A percentile compares a stretch with the other conserved stretches of the same genome.
phyloP scores from a whole-genome alignment of 37 sponge, comb jelly and placozoan genomes.

The Mnemiopsis leidyi region DNA sequence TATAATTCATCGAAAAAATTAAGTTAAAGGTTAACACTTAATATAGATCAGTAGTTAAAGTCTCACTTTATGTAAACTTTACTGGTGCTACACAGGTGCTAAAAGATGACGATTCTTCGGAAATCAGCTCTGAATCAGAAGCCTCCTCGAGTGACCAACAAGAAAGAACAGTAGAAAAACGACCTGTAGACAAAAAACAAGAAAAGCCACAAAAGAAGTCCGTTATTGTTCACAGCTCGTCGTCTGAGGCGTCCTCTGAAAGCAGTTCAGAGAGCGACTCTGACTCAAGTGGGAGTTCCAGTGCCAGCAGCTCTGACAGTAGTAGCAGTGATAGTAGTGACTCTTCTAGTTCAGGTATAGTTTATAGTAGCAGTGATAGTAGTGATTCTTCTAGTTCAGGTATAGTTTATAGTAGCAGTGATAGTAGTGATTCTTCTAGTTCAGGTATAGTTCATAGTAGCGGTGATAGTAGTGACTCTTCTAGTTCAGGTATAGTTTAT shows the following conservation, averaged over 20 bases:
- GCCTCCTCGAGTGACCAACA: background rate
- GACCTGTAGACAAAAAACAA: background rate
- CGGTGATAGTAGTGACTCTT: no score
- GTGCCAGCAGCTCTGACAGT: slow-evolving; percentile 25
- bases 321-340: background rate
- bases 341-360: slow-evolving; percentile 42
- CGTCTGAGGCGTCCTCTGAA: slow-evolving; percentile 11
- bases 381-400: no score
- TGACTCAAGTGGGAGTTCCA: background rate
- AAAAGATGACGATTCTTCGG: slow-evolving; percentile 36
- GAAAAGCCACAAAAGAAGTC: background rate
- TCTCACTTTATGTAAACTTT: no score
- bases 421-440: no score
- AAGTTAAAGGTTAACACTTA: background rate
- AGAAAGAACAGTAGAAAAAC: background rate
- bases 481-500: no score
- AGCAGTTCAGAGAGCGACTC: slow-evolving; percentile 48
- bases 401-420: no score
- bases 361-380: background rate
- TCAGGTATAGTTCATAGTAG: no score
- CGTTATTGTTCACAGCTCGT: slow-evolving; percentile 6
- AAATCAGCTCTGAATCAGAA: background rate
- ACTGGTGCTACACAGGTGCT: slow-evolving; percentile 15
- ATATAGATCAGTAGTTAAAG: no score
- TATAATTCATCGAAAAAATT: background rate